Conservation (phyloP, 1,140 invertebrate species). For the Amphibalanus amphitrite region DNA sequence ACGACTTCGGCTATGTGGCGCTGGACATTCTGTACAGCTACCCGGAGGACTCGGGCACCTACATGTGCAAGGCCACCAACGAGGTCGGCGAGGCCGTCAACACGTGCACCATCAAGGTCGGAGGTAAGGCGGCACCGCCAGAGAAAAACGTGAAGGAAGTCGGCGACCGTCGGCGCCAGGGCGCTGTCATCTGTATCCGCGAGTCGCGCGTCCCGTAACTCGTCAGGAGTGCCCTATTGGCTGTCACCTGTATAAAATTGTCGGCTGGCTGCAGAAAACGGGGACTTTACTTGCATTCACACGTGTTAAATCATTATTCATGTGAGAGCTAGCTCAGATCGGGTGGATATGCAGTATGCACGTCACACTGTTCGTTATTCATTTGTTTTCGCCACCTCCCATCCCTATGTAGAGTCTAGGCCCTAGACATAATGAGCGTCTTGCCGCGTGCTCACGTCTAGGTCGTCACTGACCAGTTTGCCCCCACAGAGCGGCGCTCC, state of each 20-base stretch:
- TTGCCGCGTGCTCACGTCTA: neutral
- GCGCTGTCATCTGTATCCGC: no score
- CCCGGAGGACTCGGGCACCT: slow-evolving; percentile 81
- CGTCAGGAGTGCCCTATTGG: no score
- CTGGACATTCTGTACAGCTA: slow-evolving; percentile 85
- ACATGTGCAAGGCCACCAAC: slow-evolving; percentile 87
- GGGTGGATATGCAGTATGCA: no score
- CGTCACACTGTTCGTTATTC: no score
- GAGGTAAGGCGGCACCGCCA: neutral
- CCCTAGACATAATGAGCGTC: neutral
- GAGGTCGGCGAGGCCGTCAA: slow-evolving; percentile 78
- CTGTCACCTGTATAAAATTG: no score
- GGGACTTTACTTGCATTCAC: no score
- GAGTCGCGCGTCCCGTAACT: no score
- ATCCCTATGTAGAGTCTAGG: neutral
- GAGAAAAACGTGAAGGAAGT: no score
- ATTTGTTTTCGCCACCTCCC: neutral
- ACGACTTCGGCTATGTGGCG: slow-evolving; percentile 91
- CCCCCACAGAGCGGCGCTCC: slow-evolving; percentile 46
- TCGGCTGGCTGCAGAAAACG: no score
- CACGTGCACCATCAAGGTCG: slow-evolving; percentile 61
- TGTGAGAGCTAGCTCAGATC: no score
- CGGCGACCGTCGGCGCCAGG: no score
- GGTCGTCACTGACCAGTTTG: slow-evolving; percentile 2
- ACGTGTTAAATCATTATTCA: no score